Evolutionary conservation across 1,140 invertebrate species (phyloP), one percentile per base, ranked within the genome.

Genomic region (Rhysida immarginata): DNA sequence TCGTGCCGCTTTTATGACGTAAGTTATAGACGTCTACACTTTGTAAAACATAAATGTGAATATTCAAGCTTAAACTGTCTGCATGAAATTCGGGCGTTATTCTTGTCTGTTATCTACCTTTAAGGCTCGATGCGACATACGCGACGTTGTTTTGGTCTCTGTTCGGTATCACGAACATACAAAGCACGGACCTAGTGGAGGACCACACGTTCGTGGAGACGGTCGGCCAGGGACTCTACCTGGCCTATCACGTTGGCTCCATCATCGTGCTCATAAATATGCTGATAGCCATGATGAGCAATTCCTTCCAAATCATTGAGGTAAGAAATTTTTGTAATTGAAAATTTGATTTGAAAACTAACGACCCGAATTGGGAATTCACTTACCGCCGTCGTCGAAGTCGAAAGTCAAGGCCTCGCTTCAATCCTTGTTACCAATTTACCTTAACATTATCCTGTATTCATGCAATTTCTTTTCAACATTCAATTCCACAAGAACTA

Each of bases 231-330:
- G 60, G 68, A 29, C 65, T 75, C 42, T 71, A 74, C 51, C 72
- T 66, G 14, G 66, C 74, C 44, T 75, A 75, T 60, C 71, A 74
- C 58, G 73, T 74, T 41, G 71, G 75, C 58, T 75, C 76, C 53
- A 77, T 78, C 56, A 78, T 77, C 60, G 77, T 78, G n/a, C 69
- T 78, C 54, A 72, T 78, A 53, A 78, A 78, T 63, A 78, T 78
- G 76, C 70, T 78, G 16, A 77, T 78, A 56, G 77, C 77, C 55
- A 78, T 78, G 77, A 78, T 78, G 77, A 75, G 72, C 54, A 71
- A 77, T 59, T 75, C 74, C 21, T 78, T 78, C 62, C 75, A 78
- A 67, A 72, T 71, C 52, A 78, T 78, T 48, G 75, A 78, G 68
- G 75, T 76, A 61, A 58, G 63, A 35, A 21, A 35, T 16, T n/a